A percentile compares a stretch with the other conserved stretches of the same genome.
Evolutionary conservation across 1,140 invertebrate species (phyloP).

Genomic region (Trichomalopsis sarcophagae): DNA sequence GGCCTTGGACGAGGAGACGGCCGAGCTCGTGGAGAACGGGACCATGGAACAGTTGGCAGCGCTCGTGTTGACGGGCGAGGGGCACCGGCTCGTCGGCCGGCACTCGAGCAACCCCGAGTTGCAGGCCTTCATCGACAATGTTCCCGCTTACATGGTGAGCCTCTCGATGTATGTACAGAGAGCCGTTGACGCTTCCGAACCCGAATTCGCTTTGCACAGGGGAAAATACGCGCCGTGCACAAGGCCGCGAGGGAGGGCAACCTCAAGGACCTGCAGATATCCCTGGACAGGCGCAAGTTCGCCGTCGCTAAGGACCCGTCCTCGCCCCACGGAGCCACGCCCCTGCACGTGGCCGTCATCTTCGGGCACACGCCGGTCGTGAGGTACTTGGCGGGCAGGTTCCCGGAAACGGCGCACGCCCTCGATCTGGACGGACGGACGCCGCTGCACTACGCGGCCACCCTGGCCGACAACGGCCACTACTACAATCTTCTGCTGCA

Average conservation of each 20-base stretch:
- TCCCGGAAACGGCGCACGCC: slow-evolving; percentile 88
- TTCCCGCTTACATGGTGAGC: slow-evolving; percentile 90
- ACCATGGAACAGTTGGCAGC: slow-evolving; percentile 93
- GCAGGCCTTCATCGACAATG: slow-evolving; percentile 91
- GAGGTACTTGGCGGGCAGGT: slow-evolving; percentile 77
- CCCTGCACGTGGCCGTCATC: slow-evolving; percentile 93
- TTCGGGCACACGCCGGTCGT: slow-evolving; percentile 83
- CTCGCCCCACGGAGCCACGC: slow-evolving; percentile 90
- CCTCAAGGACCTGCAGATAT: slow-evolving; percentile 87
- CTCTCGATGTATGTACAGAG: no score
- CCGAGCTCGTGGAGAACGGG: slow-evolving; percentile 81
- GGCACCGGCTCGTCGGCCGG: slow-evolving; percentile 84
- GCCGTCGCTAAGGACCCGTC: slow-evolving; percentile 88
- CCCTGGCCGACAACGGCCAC: slow-evolving; percentile 89
- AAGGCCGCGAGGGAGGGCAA: slow-evolving; percentile 90
- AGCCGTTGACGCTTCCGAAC: no score
- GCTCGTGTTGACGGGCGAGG: slow-evolving; percentile 90
- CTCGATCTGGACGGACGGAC: slow-evolving; percentile 88
- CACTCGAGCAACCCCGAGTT: slow-evolving; percentile 86
- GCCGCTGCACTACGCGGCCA: slow-evolving; percentile 93
- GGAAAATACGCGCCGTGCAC: slow-evolving; percentile 92
- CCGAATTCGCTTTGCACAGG: slow-evolving; percentile 77
- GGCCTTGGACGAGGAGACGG: slow-evolving; percentile 76
- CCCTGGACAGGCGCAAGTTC: slow-evolving; percentile 93
- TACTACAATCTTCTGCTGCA: slow-evolving; percentile 91